Base-by-base conservation (phyloP, 2,797 vertebrate species). In the Clamator glandarius region DNA sequence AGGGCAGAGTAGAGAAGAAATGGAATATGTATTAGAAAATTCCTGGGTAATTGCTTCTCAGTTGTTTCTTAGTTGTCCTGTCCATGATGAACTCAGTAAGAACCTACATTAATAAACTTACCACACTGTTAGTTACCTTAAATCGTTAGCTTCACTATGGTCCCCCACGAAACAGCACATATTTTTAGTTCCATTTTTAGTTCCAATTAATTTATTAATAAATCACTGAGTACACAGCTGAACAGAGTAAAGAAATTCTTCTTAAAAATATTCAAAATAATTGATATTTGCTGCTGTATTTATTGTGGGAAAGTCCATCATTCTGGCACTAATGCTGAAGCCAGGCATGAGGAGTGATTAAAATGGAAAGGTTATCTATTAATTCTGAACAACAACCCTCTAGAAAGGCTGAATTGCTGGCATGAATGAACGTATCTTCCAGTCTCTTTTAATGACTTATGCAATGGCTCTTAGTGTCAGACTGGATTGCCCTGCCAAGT, bases 401-500 rank as follows among this genome's bases (percentile, higher is more conserved):
- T 50, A 76, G 15, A 83, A 89, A 91, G 68, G 57, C 59, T 95
- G 83, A 89, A 84, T 80, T 96, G 83, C 83, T 78, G 52, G 86
- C 62, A 79, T 87, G 89, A 90, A 95, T 3, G 21, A 93, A 79
- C 54, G 42, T 63, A 59, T 61, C 79, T 93, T 85, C 85, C 50
- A 51, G 26, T 77, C 79, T 85, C 61, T 76, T 86, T 63, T 95
- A 84, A 91, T 73, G 92, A 79, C 90, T 92, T 94, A 12, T 2
- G 0, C 66, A 93, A 91, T 92, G 54, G 36, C 80, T 93, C 89
- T 76, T 62, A 94, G 55, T 58, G 52, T 83, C 94, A 92, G 84
- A 59, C n/a, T 90, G 75, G 92, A 97, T 91, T 88, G 78, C 82
- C 67, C 66, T 91, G 91, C 86, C 95, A 97, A 97, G 90, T 81